A percentile compares a stretch with the other conserved stretches of the same genome.
Evolutionary conservation across 2,113 vertebrate species (phyloP).

Genomic region (Callionymus lyra): DNA sequence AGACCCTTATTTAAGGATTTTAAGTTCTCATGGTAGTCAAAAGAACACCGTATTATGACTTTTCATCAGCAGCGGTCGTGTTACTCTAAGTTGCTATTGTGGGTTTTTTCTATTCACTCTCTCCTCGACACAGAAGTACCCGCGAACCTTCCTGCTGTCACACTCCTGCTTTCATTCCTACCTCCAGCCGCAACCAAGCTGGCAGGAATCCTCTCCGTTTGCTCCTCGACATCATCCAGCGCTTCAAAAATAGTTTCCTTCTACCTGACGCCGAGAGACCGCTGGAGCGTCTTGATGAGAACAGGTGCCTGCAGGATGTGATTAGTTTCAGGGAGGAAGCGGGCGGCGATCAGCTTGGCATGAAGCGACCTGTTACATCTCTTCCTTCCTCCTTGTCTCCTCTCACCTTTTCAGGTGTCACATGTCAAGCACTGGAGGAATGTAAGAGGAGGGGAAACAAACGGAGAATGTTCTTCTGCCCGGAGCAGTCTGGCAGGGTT

Average conservation of each 20-base stretch:
- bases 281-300: constrained; percentile 19
- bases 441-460: constrained; percentile 48
- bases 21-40: too few relatives aligned
- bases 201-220: constrained; percentile 40
- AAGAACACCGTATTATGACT: too few relatives aligned
- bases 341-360: constrained; percentile 39
- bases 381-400: constrained; percentile 17
- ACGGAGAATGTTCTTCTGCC: constrained; percentile 55
- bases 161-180: constrained; percentile 44
- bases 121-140: constrained; percentile 48
- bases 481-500: constrained; percentile 51
- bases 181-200: constrained; percentile 41
- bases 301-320: constrained; percentile 36
- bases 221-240: not conserved
- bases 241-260: constrained; percentile 35
- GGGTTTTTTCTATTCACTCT: too few relatives aligned
- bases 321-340: constrained; percentile 28
- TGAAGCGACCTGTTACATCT: constrained; percentile 39
- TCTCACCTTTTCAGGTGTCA: constrained; percentile 35
- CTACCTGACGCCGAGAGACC: constrained; percentile 1
- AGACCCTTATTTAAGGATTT: too few relatives aligned
- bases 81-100: too few relatives aligned
- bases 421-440: constrained; percentile 52
- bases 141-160: constrained; percentile 44
- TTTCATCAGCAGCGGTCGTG: constrained; percentile 30